phyloP scores from a whole-genome alignment of 2,888 invertebrate genomes.

The Strigamia crassipes region DNA sequence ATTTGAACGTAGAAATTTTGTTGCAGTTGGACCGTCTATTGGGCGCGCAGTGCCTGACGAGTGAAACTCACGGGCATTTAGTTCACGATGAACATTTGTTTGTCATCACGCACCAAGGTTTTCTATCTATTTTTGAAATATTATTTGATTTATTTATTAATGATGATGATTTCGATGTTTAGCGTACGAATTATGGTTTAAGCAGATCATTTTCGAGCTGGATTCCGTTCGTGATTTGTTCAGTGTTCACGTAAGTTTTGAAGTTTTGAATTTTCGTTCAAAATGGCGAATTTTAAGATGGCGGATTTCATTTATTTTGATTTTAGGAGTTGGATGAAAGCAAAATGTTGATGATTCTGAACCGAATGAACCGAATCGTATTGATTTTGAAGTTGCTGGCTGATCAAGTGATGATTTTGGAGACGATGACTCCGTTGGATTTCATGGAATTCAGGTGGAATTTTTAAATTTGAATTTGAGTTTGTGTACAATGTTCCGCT shows the following conservation, averaged over 20 bases:
- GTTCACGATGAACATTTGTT: slow-evolving; percentile 98
- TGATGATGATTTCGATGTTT: slow-evolving; percentile 50
- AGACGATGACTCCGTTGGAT: slow-evolving; percentile 98
- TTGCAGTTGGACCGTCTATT: slow-evolving; percentile 78
- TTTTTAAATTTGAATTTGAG: no score
- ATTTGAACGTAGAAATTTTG: neutral
- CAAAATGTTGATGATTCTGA: slow-evolving; percentile 88
- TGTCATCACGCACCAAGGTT: slow-evolving; percentile 97
- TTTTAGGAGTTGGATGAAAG: slow-evolving; percentile 73
- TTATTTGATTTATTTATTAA: neutral
- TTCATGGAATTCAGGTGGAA: slow-evolving; percentile 86
- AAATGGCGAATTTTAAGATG: neutral
- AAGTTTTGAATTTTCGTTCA: no score
- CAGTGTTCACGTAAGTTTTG: slow-evolving; percentile 62
- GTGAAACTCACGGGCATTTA: slow-evolving; percentile 69
- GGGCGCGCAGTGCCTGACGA: slow-evolving; percentile 78
- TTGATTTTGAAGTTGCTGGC: slow-evolving; percentile 90
- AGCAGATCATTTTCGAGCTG: slow-evolving; percentile 95
- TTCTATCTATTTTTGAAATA: slow-evolving; percentile 23
- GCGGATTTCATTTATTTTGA: neutral
- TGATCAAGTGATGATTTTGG: slow-evolving; percentile 95
- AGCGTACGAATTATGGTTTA: slow-evolving; percentile 99
- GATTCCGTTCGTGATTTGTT: slow-evolving; percentile 88
- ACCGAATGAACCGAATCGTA: slow-evolving; percentile 86
- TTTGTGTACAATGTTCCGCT: no score